Evolutionary conservation across 1,140 invertebrate species (phyloP).

Genomic region (Watersipora subatra): DNA sequence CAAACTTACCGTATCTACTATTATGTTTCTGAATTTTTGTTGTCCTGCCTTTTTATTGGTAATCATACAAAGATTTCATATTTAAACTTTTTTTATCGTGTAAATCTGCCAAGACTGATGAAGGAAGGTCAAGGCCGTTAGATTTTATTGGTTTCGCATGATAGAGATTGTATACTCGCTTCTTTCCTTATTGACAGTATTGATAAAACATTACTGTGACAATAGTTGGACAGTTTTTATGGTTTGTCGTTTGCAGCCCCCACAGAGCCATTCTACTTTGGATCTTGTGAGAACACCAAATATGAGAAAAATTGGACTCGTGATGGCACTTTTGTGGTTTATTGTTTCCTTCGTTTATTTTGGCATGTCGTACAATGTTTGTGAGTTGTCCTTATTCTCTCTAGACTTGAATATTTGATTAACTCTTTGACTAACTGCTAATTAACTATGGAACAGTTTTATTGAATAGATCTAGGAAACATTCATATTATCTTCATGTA

Average conservation of each 20-base stretch:
- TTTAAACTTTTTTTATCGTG: neutral
- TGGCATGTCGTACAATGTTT: neutral
- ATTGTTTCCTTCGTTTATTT: neutral
- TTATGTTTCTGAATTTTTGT: no score
- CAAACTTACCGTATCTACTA: no score
- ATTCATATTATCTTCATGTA: neutral
- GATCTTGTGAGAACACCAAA: neutral
- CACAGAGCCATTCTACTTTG: neutral
- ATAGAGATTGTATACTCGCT: neutral
- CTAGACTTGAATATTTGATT: neutral
- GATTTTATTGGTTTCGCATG: neutral
- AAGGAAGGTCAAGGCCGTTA: neutral
- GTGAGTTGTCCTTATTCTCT: neutral
- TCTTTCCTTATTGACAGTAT: neutral
- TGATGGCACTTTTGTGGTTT: neutral
- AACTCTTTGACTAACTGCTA: neutral
- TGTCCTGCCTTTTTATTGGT: no score
- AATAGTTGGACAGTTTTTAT: neutral
- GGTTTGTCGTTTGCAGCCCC: neutral
- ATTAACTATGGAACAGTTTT: neutral
- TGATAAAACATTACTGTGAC: neutral
- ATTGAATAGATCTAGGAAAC: neutral
- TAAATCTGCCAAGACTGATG: neutral
- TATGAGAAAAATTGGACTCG: neutral
- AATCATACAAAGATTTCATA: no score